Evolutionary conservation across 2,888 invertebrate genomes (phyloP), one percentile per base, ranked within the genome.

Genomic region (Clistopyga incitator): DNA sequence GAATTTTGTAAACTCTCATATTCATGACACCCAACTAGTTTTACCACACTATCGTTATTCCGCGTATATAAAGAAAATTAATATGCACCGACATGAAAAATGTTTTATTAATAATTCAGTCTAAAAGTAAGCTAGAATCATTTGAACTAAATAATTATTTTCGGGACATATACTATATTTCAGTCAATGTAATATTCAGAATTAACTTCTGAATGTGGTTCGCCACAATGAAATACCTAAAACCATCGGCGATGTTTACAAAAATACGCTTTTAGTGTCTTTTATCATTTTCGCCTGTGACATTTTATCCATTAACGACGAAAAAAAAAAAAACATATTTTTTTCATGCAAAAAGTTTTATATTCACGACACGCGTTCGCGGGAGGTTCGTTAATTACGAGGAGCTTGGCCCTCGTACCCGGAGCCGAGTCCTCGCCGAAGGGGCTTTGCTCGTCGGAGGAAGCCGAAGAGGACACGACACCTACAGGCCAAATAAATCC

Each of bases 401-500:
- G 61, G 6, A 29, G 6, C 6, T 15, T 34, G 34, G 29, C 34
- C 8, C 54, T 11, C 2, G 54, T 10, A 23, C n/a, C 42, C 10
- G 20, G 13, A 18, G 25, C 13, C 15, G 11, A 54, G 15, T 13
- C 38, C 13, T 38, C 13, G 34, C 20, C 34, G 54, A 38, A 34
- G 52, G 34, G 52, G 0, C 13, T 6, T 42, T 42, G 3, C n/a
- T 20, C 15, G 25, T n/a, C 8, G 42, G 6, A 23, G 34, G 18
- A 47, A 42, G 38, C 13, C 3, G 61, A 18, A 50, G n/a, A 61
- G 15, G 23, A 45, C 65, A 20, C 77, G 84, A 70, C 47, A 68
- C 45, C 47, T 18, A 68, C 50, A 50, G 86, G 81, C 78, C 81
- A 89, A 90, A 89, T 90, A 90, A 92, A 91, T 92, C 90, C 88